These are phyloP conservation scores for Petrocephalus schoutedeni DNA, from an alignment of 2,797 vertebrate genomes.

Conservation along the genomic window DNA sequence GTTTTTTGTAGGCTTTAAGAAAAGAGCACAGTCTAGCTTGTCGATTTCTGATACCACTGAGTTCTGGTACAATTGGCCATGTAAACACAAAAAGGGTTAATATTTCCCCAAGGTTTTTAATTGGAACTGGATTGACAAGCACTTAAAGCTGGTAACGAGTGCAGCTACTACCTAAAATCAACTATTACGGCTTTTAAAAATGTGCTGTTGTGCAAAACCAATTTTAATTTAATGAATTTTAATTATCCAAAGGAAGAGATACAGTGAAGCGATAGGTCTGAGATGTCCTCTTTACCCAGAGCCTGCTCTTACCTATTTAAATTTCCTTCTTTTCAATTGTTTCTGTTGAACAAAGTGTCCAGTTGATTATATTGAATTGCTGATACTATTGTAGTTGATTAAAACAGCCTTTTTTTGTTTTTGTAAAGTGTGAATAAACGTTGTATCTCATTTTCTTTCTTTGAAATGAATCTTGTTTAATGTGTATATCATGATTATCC, in stretches of 20 bases:
- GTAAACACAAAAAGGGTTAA: neutral
- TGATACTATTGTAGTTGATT: conserved; percentile 70
- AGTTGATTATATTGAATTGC: conserved; percentile 72
- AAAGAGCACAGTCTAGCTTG: conserved; percentile 56
- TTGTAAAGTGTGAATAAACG: conserved; percentile 82
- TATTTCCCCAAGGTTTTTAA: conserved; percentile 38
- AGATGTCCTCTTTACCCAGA: conserved; percentile 71
- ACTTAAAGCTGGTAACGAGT: conserved; percentile 68
- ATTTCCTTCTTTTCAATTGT: conserved; percentile 24
- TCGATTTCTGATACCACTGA: conserved; percentile 48
- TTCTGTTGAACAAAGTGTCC: conserved; percentile 66
- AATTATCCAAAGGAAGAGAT: conserved; percentile 46
- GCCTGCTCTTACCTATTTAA: conserved; percentile 55
- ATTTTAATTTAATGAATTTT: conserved; percentile 37
- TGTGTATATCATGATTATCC: conserved; percentile 66
- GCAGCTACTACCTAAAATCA: conserved; percentile 44
- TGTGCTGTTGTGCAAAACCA: conserved; percentile 43
- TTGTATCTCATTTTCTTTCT: conserved; percentile 71
- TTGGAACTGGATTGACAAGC: conserved; percentile 65
- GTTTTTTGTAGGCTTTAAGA: conserved; percentile 37
- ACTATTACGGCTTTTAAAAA: conserved; percentile 44
- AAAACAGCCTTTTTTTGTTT: conserved; percentile 47
- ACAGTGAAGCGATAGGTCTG: conserved; percentile 33
- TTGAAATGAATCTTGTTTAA: conserved; percentile 67
- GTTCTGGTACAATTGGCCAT: conserved; percentile 23